A percentile compares a stretch with the other conserved stretches of the same genome.
phyloP scores from a whole-genome alignment of 1,140 invertebrate genomes.

The Cotesia chilonis region DNA sequence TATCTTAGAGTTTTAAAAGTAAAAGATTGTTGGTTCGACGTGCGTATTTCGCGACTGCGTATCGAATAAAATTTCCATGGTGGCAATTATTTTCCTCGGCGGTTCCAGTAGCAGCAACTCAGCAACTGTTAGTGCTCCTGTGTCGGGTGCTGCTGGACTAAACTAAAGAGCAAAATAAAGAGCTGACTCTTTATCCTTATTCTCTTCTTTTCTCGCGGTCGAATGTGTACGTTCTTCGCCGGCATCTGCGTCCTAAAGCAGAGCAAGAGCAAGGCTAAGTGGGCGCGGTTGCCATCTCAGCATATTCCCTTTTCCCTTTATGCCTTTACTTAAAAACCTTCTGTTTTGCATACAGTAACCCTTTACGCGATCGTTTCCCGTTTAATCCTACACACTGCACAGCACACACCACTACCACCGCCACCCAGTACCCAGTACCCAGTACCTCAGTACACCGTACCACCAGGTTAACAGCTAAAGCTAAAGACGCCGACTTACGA shows the following conservation, averaged over 20 bases:
- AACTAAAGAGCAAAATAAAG: too few relatives aligned
- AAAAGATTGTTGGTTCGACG: background rate
- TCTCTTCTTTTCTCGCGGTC: background rate
- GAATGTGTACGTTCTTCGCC: background rate
- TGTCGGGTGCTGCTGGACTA: too few relatives aligned
- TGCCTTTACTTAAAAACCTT: constrained; percentile 32
- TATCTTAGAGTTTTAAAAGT: background rate
- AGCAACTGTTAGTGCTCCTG: too few relatives aligned
- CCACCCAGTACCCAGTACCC: background rate
- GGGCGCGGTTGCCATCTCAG: constrained; percentile 28
- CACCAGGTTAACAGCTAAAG: constrained; percentile 34
- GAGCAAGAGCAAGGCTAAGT: constrained; percentile 40
- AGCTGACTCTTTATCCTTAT: too few relatives aligned
- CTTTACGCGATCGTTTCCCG: constrained; percentile 4
- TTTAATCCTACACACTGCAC: too few relatives aligned
- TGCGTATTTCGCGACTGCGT: background rate
- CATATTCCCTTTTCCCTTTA: constrained; percentile 38
- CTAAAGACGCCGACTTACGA: constrained; percentile 31
- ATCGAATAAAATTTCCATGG: constrained; percentile 24
- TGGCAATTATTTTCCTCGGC: constrained; percentile 32
- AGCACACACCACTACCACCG: too few relatives aligned
- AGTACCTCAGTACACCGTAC: constrained; percentile 10
- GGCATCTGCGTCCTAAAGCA: constrained; percentile 36
- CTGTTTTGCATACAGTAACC: constrained; percentile 36
- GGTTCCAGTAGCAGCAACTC: too few relatives aligned